Base-by-base conservation (phyloP, 2,888 invertebrate genomes). In the Folsomia candida region DNA sequence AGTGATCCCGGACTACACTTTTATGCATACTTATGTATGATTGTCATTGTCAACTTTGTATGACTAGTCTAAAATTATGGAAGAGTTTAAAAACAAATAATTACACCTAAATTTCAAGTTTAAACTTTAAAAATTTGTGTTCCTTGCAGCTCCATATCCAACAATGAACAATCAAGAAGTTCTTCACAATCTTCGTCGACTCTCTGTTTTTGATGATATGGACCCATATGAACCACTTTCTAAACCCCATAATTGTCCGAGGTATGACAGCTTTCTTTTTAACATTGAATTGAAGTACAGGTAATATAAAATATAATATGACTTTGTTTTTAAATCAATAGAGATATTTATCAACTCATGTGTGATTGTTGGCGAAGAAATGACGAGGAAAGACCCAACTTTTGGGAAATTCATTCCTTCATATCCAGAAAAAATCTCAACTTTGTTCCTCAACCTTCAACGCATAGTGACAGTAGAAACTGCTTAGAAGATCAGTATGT, bases 301-400 rank as follows among this genome's bases (percentile, higher is more conserved):
- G n/a, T n/a, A n/a, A n/a, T n/a, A n/a, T n/a, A n/a, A n/a, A n/a
- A n/a, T n/a, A n/a, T n/a, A n/a, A n/a, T n/a, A n/a, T n/a, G n/a
- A n/a, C 94, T 57, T n/a, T n/a, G n/a, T n/a, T n/a, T n/a, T n/a
- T n/a, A n/a, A n/a, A n/a, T n/a, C n/a, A n/a, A n/a, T n/a, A 87
- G 91, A 77, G 94, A 95, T 83, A 91, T 95, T 74, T 94, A 92
- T 85, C 93, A 93, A 83, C 87, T 94, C 80, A 93, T 95, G 91
- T 89, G 89, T 80, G 93, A 94, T 84, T 95, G 94, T 84, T 95
- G 94, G 94, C 90, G 91, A 80, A 86, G 92, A 68, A 89, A 90
- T 80, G 90, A 91, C 65, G 86, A 87, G 67, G 90, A 92, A 81
- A 86, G 95, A 51, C 94, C 94, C 0, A 88, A 90, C 73, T 95